Evolutionary conservation across 2,888 invertebrate genomes (phyloP).

Genomic region (Orthosia incerta): DNA sequence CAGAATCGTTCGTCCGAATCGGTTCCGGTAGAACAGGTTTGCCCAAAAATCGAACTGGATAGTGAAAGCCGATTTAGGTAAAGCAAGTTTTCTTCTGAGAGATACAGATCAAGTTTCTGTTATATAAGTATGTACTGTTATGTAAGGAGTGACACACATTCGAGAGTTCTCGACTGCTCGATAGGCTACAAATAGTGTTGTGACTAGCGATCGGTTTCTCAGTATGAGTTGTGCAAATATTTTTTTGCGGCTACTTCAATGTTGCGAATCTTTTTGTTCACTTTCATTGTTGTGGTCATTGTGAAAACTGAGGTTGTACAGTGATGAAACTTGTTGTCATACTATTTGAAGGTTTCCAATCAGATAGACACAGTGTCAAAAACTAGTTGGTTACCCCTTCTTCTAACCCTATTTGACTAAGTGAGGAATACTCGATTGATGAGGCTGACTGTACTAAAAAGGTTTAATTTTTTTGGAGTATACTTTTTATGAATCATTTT

Average conservation of each 20-base stretch:
- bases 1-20: slow-evolving; percentile 30
- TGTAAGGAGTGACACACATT: slow-evolving; percentile 74
- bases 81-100: slow-evolving; percentile 67
- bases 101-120: slow-evolving; percentile 74
- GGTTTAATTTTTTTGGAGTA: too few relatives aligned
- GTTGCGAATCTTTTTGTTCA: background rate
- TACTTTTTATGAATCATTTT: too few relatives aligned
- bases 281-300: slow-evolving; percentile 15
- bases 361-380: too few relatives aligned
- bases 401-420: too few relatives aligned
- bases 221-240: slow-evolving; percentile 39
- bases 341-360: too few relatives aligned
- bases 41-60: slow-evolving; percentile 42
- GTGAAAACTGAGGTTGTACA: background rate
- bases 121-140: slow-evolving; percentile 76
- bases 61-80: slow-evolving; percentile 75
- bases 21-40: slow-evolving; percentile 40
- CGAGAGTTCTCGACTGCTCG: slow-evolving; percentile 56
- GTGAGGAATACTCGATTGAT: too few relatives aligned
- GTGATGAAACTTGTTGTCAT: background rate
- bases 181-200: slow-evolving; percentile 59
- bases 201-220: slow-evolving; percentile 53
- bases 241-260: slow-evolving; percentile 24
- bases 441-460: too few relatives aligned
- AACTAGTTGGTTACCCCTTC: too few relatives aligned